Percentiles rank a stretch among this genome's conserved stretches.
phyloP scores from a whole-genome alignment of 2,113 vertebrate species.

The Thryonomys swinderianus region DNA sequence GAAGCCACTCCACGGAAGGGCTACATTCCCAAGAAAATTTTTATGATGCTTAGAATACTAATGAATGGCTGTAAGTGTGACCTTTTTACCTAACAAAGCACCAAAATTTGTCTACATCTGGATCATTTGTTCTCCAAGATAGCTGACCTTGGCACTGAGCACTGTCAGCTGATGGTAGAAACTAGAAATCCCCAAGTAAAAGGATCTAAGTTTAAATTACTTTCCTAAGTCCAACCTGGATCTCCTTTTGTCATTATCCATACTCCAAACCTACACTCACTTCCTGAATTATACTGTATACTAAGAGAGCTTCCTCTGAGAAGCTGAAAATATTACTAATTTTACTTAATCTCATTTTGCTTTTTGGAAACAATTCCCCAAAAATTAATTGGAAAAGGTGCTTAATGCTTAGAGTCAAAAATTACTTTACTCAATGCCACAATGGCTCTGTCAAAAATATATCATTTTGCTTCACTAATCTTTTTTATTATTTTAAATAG shows the following conservation, averaged over 20 bases:
- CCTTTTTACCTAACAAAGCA: neutral
- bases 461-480: neutral
- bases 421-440: neutral
- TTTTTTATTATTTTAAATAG: slow-evolving; percentile 28
- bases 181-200: neutral
- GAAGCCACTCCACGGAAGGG: slow-evolving; percentile 10
- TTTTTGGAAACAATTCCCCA: neutral
- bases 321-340: slow-evolving; percentile 18
- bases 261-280: neutral
- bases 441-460: neutral
- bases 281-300: neutral
- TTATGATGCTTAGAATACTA: neutral
- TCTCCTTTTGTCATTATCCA: neutral
- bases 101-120: neutral
- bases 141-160: neutral
- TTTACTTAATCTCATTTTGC: neutral
- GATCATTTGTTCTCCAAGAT: neutral
- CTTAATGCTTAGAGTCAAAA: neutral
- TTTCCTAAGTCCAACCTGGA: neutral
- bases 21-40: neutral
- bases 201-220: neutral
- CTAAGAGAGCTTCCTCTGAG: neutral
- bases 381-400: neutral
- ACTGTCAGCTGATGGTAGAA: neutral
- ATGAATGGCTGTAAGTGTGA: neutral